Evolutionary conservation across 2,888 invertebrate species (phyloP), one percentile per base, ranked within the genome.

Genomic region (Bruchidius siliquastri): DNA sequence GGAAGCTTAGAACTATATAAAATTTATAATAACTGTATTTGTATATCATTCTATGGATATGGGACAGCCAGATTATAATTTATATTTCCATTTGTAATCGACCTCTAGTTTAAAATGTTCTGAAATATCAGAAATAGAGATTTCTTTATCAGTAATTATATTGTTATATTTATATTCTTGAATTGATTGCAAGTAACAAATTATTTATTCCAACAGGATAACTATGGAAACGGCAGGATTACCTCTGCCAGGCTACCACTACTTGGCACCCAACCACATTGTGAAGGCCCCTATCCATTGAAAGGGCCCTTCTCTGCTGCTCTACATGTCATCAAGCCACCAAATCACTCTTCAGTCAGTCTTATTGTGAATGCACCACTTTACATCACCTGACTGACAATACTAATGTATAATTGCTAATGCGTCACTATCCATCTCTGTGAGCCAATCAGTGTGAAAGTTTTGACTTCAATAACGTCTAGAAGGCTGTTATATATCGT

Each of bases 191-290:
- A n/a, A n/a, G n/a, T n/a, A n/a, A n/a, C n/a, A n/a, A 4, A 26
- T 72, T 67, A 26, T 75, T 32, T 76, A 69, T 77, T 77, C 78
- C 74, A 22, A 26, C 79, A 96, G 96, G 92, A 96, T 96, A 94
- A 94, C 96, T 76, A 95, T 96, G 95, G 96, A 96, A 90, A 96
- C 96, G 74, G 95, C 96, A 82, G 95, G 96, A 78, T 90, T 96
- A 88, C 95, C 95, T 84, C 92, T 96, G 89, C 94, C 94, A 77
- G 94, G 95, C 81, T 96, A 95, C 89, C 96, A 95, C 88, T 96
- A 95, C 90, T 94, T 96, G 88, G 93, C 95, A 81, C 96, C 96
- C 81, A 96, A 95, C 88, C 94, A 96, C 89, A 96, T 96, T 87
- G 95, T 96, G 85, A 96, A 96, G 89, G 94, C 96, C 81, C 94